phyloP scores from a whole-genome alignment of 2,888 invertebrate genomes.

The Hyposoter didymator region DNA sequence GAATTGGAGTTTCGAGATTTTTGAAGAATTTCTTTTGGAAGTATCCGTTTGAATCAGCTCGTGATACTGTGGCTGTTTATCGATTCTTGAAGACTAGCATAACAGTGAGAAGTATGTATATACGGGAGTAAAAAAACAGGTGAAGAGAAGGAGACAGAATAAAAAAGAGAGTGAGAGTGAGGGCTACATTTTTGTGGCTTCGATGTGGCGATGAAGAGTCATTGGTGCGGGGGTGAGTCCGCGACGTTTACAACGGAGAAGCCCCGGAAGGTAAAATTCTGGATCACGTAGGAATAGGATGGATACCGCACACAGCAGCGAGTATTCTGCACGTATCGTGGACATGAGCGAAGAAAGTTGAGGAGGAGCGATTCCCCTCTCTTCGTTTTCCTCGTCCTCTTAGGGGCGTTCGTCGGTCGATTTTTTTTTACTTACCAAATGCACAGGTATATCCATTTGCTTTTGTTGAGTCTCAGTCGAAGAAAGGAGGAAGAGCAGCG shows the following conservation, averaged over 20 bases:
- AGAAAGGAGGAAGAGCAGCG: constrained; percentile 38
- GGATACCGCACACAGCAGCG: constrained; percentile 12
- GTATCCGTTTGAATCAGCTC: not conserved
- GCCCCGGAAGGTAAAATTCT: constrained; percentile 53
- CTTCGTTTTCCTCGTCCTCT: constrained; percentile 47
- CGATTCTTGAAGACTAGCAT: constrained; percentile 48
- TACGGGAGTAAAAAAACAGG: not conserved
- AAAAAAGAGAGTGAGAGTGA: constrained; percentile 12
- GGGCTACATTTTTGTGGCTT: constrained; percentile 55
- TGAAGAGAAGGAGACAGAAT: not conserved
- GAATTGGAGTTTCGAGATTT: not conserved
- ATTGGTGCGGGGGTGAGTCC: constrained; percentile 29
- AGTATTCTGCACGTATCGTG: constrained; percentile 20
- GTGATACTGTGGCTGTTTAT: constrained; percentile 8
- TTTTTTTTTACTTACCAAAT: constrained; percentile 35
- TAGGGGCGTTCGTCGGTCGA: constrained; percentile 44
- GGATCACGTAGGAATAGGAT: constrained; percentile 41
- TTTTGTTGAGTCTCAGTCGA: constrained; percentile 49
- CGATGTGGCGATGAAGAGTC: constrained; percentile 53
- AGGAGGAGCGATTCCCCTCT: constrained; percentile 18
- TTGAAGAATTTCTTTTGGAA: not conserved
- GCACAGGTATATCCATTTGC: constrained; percentile 66
- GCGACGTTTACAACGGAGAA: constrained; percentile 52
- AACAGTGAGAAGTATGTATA: constrained; percentile 24
- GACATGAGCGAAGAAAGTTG: constrained; percentile 51